Evolutionary conservation across 2,888 invertebrate species (phyloP), one percentile per base, ranked within the genome.

Genomic region (Sphaerophoria taeniata): DNA sequence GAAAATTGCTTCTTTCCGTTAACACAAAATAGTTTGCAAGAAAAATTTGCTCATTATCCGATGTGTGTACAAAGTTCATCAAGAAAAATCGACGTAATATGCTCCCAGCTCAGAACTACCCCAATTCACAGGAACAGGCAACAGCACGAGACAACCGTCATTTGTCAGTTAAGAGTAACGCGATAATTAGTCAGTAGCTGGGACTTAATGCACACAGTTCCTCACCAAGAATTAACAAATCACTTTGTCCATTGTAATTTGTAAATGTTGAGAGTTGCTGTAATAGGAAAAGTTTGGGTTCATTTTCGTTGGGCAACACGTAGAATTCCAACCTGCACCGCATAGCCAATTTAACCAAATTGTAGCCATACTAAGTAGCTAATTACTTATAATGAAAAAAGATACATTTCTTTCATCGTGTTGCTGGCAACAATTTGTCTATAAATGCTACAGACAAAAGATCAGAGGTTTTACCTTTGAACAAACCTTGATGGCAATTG

Each of bases 211-310:
- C 24, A 73, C 76, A 70, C 73, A 11, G 43, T 39, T 53, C 51
- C 33, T 24, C 24, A 24, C 24, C 24, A 24, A 24, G 53, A 43
- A 49, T 11, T 51, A 85, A 81, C 85, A 85, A 85, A 85, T 85
- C 73, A 85, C 76, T 81, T 70, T 77, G 60, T 70, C 69, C 39
- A 45, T 51, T 24, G 85, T 72, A 85, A 85, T 85, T 85, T 85
- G 85, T 85, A 85, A 85, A 76, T 73, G 81, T 74, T 85, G 72
- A 61, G 81, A 76, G 76, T 72, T 81, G 73, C 72, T 65, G 49
- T 81, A 85, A 85, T 85, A 85, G 70, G 81, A 81, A 85, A 85
- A 85, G 72, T 85, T 81, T 80, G 51, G 16, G 51, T 72, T 75
- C 16, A 43, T 53, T 71, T 56, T 47, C 34, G 49, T 33, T 33